A percentile compares a stretch with the other conserved stretches of the same genome.
Conservation (phyloP, 2,888 invertebrate species). For the Phengaris arion region DNA sequence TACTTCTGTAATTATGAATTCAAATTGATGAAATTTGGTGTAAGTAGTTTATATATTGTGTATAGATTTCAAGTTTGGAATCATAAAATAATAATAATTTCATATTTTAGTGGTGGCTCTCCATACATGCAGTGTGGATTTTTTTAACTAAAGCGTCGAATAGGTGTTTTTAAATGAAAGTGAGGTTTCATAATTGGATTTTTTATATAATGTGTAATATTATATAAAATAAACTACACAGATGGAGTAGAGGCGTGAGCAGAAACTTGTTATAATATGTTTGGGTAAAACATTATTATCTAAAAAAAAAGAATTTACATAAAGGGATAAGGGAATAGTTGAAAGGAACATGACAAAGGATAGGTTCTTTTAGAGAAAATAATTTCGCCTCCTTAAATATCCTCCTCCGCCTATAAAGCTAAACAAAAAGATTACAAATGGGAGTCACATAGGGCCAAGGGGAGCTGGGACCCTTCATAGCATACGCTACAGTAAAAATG, state of each 20-base stretch:
- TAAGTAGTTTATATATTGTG: too few species aligned
- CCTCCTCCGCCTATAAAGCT: too few species aligned
- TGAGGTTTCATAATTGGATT: too few species aligned
- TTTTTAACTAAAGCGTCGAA: too few species aligned
- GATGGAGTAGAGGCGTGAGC: background rate
- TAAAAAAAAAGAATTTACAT: constrained; percentile 16
- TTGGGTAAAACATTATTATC: background rate
- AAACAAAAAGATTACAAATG: constrained; percentile 38
- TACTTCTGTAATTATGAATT: too few species aligned
- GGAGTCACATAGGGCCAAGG: constrained; percentile 28
- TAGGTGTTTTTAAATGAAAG: too few species aligned
- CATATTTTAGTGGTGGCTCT: too few species aligned
- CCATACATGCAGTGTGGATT: too few species aligned
- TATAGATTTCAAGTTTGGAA: too few species aligned
- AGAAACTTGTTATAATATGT: background rate
- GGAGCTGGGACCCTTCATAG: constrained; percentile 4
- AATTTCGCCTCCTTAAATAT: background rate
- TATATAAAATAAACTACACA: background rate
- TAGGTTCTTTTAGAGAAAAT: constrained; percentile 22
- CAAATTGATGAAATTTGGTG: too few species aligned
- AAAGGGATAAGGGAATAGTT: constrained; percentile 19
- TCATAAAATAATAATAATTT: too few species aligned
- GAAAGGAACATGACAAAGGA: constrained; percentile 25
- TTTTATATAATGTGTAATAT: too few species aligned
- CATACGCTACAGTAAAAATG: constrained; percentile 38